Conservation (phyloP, 2,113 vertebrate species). For the Grammomys surdaster region DNA sequence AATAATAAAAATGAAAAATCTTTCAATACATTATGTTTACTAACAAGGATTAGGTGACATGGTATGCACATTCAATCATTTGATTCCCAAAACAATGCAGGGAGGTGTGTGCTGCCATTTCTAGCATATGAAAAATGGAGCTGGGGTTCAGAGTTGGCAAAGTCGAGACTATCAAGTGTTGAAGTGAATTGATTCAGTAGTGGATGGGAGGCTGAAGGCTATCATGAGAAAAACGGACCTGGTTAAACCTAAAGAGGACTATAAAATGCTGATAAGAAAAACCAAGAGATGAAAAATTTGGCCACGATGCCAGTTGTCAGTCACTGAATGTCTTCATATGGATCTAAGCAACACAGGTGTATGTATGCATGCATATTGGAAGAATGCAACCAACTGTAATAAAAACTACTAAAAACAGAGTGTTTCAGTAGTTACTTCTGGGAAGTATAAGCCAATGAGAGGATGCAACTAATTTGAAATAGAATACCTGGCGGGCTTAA, state of each 20-base stretch:
- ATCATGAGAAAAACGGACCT: neutral
- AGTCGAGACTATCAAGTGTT: neutral
- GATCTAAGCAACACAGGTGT: neutral
- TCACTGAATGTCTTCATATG: neutral
- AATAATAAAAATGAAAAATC: neutral
- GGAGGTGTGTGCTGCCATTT: neutral
- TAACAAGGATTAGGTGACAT: neutral
- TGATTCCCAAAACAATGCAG: neutral
- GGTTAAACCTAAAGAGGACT: neutral
- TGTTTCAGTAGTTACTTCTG: neutral
- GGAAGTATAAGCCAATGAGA: neutral
- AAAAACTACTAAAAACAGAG: conserved; percentile 6
- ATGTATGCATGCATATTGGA: neutral
- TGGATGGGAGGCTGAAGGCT: neutral
- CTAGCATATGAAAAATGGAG: neutral
- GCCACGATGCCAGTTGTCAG: neutral
- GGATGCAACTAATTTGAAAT: neutral
- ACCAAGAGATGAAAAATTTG: neutral
- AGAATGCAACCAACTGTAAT: neutral
- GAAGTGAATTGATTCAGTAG: neutral
- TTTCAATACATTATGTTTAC: neutral
- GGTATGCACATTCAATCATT: neutral
- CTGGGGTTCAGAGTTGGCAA: neutral
- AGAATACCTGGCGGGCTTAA: neutral
- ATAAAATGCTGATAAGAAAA: neutral